These are phyloP conservation scores for Pangasius larnaudii DNA, from an alignment of 2,797 vertebrate species.

Conservation along the genomic window DNA sequence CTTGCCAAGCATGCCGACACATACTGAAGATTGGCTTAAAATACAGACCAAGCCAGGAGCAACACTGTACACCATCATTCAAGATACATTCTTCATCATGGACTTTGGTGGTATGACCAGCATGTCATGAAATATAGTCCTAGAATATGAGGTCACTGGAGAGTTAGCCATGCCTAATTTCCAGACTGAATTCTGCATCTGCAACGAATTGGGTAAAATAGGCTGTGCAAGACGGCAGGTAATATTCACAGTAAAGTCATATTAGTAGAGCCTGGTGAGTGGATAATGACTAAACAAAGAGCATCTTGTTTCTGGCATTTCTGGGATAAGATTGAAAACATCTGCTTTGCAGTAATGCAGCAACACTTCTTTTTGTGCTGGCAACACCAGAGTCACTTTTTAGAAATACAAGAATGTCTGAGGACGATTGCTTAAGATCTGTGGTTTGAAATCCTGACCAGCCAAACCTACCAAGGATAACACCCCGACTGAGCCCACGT, in stretches of 20 bases:
- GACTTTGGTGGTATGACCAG: conserved; percentile 31
- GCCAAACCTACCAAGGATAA: not conserved
- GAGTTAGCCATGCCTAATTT: conserved; percentile 34
- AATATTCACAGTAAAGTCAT: conserved; percentile 39
- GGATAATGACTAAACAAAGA: conserved; percentile 56
- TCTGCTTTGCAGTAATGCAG: conserved; percentile 43
- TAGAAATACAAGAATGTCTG: conserved; percentile 1
- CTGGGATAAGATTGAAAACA: conserved; percentile 56
- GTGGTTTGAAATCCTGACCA: conserved; percentile 26
- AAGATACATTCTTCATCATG: conserved; percentile 21
- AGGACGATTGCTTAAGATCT: conserved; percentile 1
- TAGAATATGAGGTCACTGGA: conserved; percentile 24
- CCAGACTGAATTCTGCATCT: conserved; percentile 44
- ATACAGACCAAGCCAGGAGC: conserved; percentile 29
- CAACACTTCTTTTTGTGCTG: conserved; percentile 1
- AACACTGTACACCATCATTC: conserved; percentile 17
- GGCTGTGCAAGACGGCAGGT: conserved; percentile 38
- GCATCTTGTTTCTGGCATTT: conserved; percentile 46
- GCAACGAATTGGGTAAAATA: conserved; percentile 23
- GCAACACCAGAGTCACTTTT: conserved; percentile 13
- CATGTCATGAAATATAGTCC: conserved; percentile 21
- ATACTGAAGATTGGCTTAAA: conserved; percentile 43
- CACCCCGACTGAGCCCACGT: not conserved
- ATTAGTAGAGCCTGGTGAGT: conserved; percentile 24
- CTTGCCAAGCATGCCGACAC: conserved; percentile 46